These are phyloP conservation scores for Turnix velox DNA, from an alignment of 2,113 vertebrate genomes.

Conservation along the genomic window DNA sequence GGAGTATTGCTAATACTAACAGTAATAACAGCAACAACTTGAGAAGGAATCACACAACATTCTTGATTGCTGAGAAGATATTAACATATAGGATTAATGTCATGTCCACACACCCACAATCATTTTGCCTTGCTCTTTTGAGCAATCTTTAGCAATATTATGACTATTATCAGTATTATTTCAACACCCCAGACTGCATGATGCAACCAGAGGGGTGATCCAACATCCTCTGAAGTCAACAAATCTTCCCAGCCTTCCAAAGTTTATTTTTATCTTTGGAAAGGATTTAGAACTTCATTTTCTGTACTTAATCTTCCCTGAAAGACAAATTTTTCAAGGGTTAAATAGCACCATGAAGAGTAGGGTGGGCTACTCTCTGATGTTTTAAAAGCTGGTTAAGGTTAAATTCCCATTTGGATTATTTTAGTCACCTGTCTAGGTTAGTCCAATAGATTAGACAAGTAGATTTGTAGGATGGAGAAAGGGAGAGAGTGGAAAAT, in stretches of 20 bases:
- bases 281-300: neutral
- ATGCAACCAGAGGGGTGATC: neutral
- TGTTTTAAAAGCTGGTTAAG: neutral
- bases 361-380: neutral
- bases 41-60: neutral
- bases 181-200: neutral
- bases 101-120: accelerated
- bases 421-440: too few species aligned
- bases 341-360: neutral
- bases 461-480: neutral
- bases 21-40: neutral
- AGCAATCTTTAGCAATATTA: neutral
- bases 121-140: neutral
- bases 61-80: neutral
- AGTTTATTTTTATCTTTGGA: neutral
- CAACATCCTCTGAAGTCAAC: neutral
- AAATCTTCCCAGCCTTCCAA: neutral
- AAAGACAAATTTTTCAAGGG: neutral
- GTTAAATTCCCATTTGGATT: too few species aligned
- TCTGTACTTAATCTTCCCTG: neutral
- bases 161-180: neutral
- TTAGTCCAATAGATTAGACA: neutral
- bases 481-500: neutral
- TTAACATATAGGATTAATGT: neutral
- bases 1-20: neutral